Percentiles rank a stretch among this genome's conserved stretches.
Conservation (phyloP, 2,797 vertebrate species). For the Hipposideros larvatus region DNA sequence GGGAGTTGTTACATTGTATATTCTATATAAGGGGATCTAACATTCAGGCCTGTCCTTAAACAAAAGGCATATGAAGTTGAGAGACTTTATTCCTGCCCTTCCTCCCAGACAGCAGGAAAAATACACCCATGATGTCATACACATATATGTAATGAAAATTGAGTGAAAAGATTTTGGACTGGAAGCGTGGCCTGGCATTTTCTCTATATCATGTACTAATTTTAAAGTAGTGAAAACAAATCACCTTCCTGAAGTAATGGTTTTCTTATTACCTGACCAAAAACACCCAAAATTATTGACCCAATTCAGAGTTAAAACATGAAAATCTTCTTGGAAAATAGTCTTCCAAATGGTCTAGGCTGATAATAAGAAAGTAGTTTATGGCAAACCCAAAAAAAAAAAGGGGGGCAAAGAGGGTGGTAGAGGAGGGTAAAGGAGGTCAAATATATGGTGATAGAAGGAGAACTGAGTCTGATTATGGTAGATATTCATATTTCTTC, state of each 20-base stretch:
- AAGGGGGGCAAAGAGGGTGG: no score
- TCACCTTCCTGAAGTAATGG: not conserved
- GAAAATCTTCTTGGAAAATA: not conserved
- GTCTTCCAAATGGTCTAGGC: not conserved
- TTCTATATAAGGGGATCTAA: not conserved
- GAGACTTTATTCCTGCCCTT: not conserved
- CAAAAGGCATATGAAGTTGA: not conserved
- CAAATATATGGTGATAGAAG: no score
- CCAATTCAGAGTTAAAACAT: not conserved
- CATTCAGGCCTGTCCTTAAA: not conserved
- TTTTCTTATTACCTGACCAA: not conserved
- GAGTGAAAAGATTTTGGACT: not conserved
- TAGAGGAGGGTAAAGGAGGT: no score
- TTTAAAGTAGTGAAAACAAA: not conserved
- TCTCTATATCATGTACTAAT: not conserved
- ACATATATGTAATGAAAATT: not conserved
- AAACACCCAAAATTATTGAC: not conserved
- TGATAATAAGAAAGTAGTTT: not conserved
- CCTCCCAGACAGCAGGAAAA: not conserved
- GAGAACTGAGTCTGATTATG: not conserved
- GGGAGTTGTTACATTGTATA: not conserved
- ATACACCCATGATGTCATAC: accelerated
- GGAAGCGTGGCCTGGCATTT: not conserved
- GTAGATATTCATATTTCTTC: not conserved
- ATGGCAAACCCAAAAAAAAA: not conserved